These are phyloP conservation scores for Meteorus cinctellus DNA, from an alignment of 2,888 invertebrate genomes.

Conservation along the genomic window DNA sequence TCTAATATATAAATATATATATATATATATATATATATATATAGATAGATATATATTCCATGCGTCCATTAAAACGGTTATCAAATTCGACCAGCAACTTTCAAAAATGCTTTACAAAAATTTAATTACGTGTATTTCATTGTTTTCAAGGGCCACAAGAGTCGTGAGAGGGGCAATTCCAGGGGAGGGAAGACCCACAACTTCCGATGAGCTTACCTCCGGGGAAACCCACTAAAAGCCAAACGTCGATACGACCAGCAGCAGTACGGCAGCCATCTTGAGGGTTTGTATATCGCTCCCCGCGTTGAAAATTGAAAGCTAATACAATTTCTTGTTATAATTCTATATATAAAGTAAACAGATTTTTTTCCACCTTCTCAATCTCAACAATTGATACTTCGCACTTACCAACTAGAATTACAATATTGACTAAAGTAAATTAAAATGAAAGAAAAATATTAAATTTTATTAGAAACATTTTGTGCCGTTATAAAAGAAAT, in stretches of 20 bases:
- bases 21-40: background rate
- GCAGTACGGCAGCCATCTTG: constrained; percentile 67
- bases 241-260: constrained; percentile 71
- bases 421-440: too few species aligned
- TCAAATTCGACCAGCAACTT: background rate
- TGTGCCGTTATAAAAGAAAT: too few species aligned
- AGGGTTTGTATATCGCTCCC: constrained; percentile 64
- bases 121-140: constrained; percentile 71
- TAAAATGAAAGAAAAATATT: too few species aligned
- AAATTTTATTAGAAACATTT: too few species aligned
- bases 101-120: constrained; percentile 57
- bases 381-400: background rate
- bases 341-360: background rate
- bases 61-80: constrained; percentile 1
- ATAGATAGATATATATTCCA: background rate
- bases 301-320: constrained; percentile 58
- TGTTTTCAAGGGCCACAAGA: constrained; percentile 61
- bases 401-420: background rate
- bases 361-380: background rate
- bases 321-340: constrained; percentile 61
- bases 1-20: background rate
- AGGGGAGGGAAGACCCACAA: constrained; percentile 73
- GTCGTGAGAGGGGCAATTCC: constrained; percentile 61
- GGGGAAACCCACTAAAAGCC: constrained; percentile 71
- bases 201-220: constrained; percentile 73